Conservation (phyloP, 2,888 invertebrate species). For the Hydriomena furcata region DNA sequence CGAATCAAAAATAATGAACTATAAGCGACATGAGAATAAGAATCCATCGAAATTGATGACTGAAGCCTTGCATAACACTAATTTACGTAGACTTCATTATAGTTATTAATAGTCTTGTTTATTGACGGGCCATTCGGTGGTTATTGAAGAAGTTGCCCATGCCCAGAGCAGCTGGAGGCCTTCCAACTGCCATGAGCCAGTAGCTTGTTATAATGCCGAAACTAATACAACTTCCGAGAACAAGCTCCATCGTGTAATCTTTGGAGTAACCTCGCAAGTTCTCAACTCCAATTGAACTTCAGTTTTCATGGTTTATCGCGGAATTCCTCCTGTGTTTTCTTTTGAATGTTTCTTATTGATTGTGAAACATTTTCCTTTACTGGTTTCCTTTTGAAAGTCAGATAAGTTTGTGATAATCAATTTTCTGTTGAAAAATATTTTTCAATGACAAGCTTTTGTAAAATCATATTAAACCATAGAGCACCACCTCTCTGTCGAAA, state of each 20-base stretch:
- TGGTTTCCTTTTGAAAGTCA: too few relatives aligned
- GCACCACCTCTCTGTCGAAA: too few relatives aligned
- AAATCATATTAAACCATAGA: too few relatives aligned
- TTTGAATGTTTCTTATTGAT: neutral
- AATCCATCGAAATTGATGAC: too few relatives aligned
- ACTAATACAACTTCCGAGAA: conserved; percentile 61
- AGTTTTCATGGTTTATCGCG: neutral
- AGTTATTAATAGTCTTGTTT: conserved; percentile 37
- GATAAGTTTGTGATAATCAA: too few relatives aligned
- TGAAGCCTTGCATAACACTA: too few relatives aligned
- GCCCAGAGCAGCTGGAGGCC: conserved; percentile 42
- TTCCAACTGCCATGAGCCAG: conserved; percentile 26
- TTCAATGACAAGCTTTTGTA: too few relatives aligned
- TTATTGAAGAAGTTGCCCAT: conserved; percentile 61
- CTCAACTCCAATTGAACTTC: conserved; percentile 18
- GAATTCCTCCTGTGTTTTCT: neutral
- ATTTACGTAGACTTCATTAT: conserved; percentile 12
- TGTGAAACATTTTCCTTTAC: too few relatives aligned
- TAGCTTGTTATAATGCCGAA: conserved; percentile 45
- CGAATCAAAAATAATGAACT: too few relatives aligned
- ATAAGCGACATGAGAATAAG: too few relatives aligned
- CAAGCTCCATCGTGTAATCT: conserved; percentile 29
- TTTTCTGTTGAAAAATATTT: too few relatives aligned
- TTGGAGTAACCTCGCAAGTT: conserved; percentile 16
- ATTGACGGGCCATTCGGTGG: conserved; percentile 44